Base-by-base conservation (phyloP, 2,113 vertebrate species). In the Odontesthes bonariensis region DNA sequence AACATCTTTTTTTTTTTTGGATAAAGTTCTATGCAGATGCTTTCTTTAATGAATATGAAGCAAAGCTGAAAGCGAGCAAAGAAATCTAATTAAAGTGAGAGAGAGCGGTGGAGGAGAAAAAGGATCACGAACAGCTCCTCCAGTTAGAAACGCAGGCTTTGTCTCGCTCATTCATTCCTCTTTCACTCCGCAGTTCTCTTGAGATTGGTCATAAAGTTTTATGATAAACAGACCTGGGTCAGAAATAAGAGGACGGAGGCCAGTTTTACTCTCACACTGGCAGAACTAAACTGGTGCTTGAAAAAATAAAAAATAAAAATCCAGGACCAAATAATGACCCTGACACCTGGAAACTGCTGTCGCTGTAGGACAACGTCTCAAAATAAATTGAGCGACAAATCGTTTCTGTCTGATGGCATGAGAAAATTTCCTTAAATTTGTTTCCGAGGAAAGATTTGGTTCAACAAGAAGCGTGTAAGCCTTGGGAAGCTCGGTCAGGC, bases 141-240 rank as follows among this genome's bases (percentile, higher is more conserved):
- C 42, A 64, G 19, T 62, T n/a, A 85, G 77, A 76, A 83, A 74
- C 69, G 84, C 79, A 85, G 42, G 38, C 56, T 47, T 79, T 79
- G 32, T 68, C 67, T 77, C 79, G 74, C 69, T 80, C 79, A 75
- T 77, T 87, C 74, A 64, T 78, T 81, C 73, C 77, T 80, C 60
- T 63, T 82, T 70, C 63, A 1, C 74, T 79, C 75, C 54, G 51
- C 71, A 58, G 23, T 69, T 80, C 72, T 80, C 77, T 72, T 70
- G 73, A 86, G 88, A 86, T 79, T 89, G 75, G 52, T 67, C 87
- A 88, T 92, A 87, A 92, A 90, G 68, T 92, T 93, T 90, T 90
- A 92, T 82, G 87, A 81, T 91, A 83, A 92, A 89, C 87, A 90
- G 85, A 89, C 88, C 82, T 85, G 82, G 90, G 87, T 91, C 86